A percentile compares a stretch with the other conserved stretches of the same genome.
Evolutionary conservation across 2,888 invertebrate genomes (phyloP).

Genomic region (Pheosia gnoma): DNA sequence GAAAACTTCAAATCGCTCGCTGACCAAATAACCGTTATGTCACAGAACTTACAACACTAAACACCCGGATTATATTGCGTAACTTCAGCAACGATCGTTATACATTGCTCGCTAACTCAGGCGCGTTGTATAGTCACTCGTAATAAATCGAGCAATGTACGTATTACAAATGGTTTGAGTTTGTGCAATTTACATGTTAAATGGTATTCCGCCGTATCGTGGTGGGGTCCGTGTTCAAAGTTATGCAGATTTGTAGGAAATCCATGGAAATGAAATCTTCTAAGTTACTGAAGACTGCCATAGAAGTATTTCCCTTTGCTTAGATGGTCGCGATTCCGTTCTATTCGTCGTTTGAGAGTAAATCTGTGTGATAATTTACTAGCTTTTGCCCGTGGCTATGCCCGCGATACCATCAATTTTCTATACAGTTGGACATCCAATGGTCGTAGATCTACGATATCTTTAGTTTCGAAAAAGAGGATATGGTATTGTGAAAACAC

Average conservation of each 20-base stretch:
- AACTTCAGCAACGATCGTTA: slow-evolving; percentile 27
- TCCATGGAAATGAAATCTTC: slow-evolving; percentile 55
- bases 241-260: slow-evolving; percentile 57
- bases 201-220: slow-evolving; percentile 29
- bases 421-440: no score
- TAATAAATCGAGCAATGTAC: slow-evolving; percentile 42
- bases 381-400: no score
- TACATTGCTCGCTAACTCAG: slow-evolving; percentile 32
- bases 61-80: slow-evolving; percentile 39
- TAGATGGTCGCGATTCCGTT: slow-evolving; percentile 27
- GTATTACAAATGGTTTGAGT: slow-evolving; percentile 31
- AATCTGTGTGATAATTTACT: neutral
- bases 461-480: no score
- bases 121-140: slow-evolving; percentile 14
- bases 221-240: slow-evolving; percentile 31
- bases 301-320: slow-evolving; percentile 39
- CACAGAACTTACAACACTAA: slow-evolving; percentile 23
- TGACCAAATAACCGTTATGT: slow-evolving; percentile 14
- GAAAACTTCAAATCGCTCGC: neutral
- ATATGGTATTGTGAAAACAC: no score
- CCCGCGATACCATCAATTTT: no score
- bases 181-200: slow-evolving; percentile 48
- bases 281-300: slow-evolving; percentile 38
- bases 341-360: slow-evolving; percentile 11
- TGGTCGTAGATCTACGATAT: no score